Base-by-base conservation (phyloP, 37 sponge, comb jelly and placozoan species). In the Theonella swinhoei region DNA sequence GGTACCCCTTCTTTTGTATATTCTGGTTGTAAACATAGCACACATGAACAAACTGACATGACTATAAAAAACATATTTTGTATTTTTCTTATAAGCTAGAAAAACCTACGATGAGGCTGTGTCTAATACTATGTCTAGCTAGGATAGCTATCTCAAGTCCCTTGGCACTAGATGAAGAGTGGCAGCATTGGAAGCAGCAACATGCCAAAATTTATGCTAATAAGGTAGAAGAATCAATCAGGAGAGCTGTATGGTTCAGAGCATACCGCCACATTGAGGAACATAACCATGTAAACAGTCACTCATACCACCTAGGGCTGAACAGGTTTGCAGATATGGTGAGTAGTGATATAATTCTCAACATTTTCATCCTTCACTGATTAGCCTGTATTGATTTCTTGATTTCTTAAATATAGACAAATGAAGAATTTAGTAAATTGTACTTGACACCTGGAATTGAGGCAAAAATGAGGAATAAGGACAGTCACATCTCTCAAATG, bases 241-340 rank as follows among this genome's bases (percentile, higher is more conserved):
- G 76, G 32, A 62, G 36, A 31, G 7, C 28, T 11, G 42, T 88
- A 0, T 88, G 88, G 88, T 14, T 36, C 20, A 37, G 70, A 11
- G 81, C 80, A 54, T 74, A 32, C 39, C 28, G 68, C 20, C 39
- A 34, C 1, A 69, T 88, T 2, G 31, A 34, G 40, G 34, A 42
- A 26, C 88, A 88, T 62, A 90, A 90, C 81, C 74, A 31, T 32
- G 70, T 62, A 24, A 25, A 62, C 4, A 28, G 17, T 37, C 14
- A 47, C 14, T 72, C 74, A 20, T 90, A 39, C 41, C 38, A 43
- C 0, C 61, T 90, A 39, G 82, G 34, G 58, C 35, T 88, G 42
- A 88, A 88, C 60, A 47, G 66, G 59, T 81, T 88, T 39, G 81
- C 82, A 35, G 88, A 88, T 47, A 22, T 88, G 70, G 88, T 90